phyloP scores from a whole-genome alignment of 2,797 vertebrate species.

The Eidolon dupreanum region DNA sequence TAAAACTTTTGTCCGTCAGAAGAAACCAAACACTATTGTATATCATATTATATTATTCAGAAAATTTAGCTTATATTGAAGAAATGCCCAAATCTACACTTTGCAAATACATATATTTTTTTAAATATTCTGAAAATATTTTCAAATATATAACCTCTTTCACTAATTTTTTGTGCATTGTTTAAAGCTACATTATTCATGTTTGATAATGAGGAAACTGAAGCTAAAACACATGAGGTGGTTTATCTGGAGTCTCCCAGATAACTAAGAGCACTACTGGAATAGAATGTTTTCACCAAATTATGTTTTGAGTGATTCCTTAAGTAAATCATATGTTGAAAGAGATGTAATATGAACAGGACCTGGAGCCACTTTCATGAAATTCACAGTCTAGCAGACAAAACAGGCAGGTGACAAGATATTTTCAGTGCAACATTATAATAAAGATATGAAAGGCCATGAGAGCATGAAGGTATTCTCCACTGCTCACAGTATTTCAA shows the following conservation, averaged over 20 bases:
- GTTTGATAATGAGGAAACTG: conserved; percentile 22
- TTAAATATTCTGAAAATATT: not conserved
- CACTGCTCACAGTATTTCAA: not conserved
- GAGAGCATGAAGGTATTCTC: not conserved
- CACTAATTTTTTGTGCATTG: not conserved
- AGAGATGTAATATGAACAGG: not conserved
- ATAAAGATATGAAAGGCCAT: not conserved
- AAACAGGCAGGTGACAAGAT: not conserved
- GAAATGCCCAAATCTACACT: not conserved
- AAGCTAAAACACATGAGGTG: not conserved
- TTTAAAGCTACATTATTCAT: not conserved
- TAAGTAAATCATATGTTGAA: not conserved
- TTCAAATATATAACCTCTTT: not conserved
- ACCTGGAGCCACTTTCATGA: not conserved
- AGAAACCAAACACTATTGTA: conserved; percentile 64
- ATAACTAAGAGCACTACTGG: not conserved
- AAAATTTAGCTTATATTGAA: not conserved
- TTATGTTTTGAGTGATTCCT: not conserved
- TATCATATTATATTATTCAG: conserved; percentile 75
- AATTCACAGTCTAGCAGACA: not conserved
- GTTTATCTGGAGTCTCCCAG: not conserved
- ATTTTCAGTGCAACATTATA: not conserved
- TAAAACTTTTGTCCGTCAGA: conserved; percentile 79
- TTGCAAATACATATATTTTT: not conserved
- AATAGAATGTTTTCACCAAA: not conserved